phyloP scores from a whole-genome alignment of 1,140 invertebrate genomes.

The Dreissena polymorpha region DNA sequence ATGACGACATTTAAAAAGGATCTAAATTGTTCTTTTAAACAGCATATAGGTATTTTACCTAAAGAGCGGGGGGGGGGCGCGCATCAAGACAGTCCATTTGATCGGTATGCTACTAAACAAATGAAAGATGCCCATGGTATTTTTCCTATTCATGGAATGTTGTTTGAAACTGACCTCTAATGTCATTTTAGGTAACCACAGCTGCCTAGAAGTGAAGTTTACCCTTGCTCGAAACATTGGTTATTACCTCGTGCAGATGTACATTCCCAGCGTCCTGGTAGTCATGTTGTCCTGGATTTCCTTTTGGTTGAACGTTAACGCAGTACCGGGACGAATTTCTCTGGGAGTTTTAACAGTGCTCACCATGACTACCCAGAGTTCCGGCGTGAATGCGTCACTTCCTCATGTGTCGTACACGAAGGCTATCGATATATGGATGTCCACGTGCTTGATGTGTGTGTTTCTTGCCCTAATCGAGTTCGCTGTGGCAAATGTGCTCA shows the following conservation, averaged over 20 bases:
- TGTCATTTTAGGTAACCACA: conserved; percentile 70
- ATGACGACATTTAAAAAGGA: too few species aligned
- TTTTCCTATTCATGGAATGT: too few species aligned
- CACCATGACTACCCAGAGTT: conserved; percentile 75
- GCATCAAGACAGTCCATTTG: too few species aligned
- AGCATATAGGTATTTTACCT: too few species aligned
- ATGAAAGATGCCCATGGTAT: too few species aligned
- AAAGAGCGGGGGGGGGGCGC: too few species aligned
- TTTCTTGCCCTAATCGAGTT: conserved; percentile 76
- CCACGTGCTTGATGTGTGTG: conserved; percentile 75
- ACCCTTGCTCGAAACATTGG: conserved; percentile 70
- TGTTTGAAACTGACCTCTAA: too few species aligned
- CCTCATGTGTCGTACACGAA: conserved; percentile 76
- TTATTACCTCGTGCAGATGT: conserved; percentile 76
- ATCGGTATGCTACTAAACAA: too few species aligned
- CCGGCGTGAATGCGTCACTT: conserved; percentile 68
- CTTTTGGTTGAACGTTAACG: conserved; percentile 75
- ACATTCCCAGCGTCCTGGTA: conserved; percentile 75
- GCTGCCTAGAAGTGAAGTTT: conserved; percentile 70
- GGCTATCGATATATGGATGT: conserved; percentile 78
- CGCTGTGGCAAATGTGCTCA: conserved; percentile 74
- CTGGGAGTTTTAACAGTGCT: conserved; percentile 75
- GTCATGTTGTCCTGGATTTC: conserved; percentile 77
- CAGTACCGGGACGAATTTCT: conserved; percentile 74
- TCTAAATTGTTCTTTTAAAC: too few species aligned